A percentile compares a stretch with the other conserved stretches of the same genome.
These are phyloP conservation scores for Rhorus exstirpatorius DNA, from an alignment of 2,888 invertebrate species.

Conservation along the genomic window DNA sequence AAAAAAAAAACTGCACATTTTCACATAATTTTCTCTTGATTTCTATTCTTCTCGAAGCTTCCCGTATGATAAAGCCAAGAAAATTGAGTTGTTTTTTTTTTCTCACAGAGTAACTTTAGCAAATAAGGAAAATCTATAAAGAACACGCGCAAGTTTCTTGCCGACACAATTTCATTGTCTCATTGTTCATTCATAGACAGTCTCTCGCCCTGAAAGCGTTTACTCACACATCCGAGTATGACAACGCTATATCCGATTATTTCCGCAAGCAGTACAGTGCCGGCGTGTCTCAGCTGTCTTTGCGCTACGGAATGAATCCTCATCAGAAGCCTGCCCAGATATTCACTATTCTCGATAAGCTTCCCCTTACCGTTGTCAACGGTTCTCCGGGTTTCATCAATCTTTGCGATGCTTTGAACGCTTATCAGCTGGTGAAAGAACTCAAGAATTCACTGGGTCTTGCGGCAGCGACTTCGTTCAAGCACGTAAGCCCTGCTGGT, in stretches of 20 bases:
- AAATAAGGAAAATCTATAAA: neutral
- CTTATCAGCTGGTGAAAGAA: conserved; percentile 98
- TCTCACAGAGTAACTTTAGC: no score
- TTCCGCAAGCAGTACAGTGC: conserved; percentile 96
- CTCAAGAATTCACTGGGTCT: conserved; percentile 92
- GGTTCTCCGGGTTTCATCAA: conserved; percentile 99
- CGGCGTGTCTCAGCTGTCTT: conserved; percentile 92
- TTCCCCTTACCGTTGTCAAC: conserved; percentile 96
- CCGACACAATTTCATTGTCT: neutral
- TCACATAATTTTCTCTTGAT: no score
- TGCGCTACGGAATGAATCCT: conserved; percentile 99
- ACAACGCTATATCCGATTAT: conserved; percentile 97
- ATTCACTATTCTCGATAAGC: conserved; percentile 91
- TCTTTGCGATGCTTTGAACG: conserved; percentile 98
- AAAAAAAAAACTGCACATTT: no score
- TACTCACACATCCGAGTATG: conserved; percentile 98
- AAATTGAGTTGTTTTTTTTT: no score
- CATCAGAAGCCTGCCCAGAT: conserved; percentile 98
- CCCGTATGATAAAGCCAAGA: no score
- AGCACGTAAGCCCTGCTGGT: conserved; percentile 99
- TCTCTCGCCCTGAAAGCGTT: conserved; percentile 96
- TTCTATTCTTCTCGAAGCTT: no score
- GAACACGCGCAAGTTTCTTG: neutral
- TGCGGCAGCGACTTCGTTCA: conserved; percentile 98
- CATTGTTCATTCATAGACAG: conserved; percentile 88